Percentiles rank a stretch among this genome's conserved stretches.
Conservation (phyloP, 2,113 vertebrate genomes). For the Leptobrachium leishanense region DNA sequence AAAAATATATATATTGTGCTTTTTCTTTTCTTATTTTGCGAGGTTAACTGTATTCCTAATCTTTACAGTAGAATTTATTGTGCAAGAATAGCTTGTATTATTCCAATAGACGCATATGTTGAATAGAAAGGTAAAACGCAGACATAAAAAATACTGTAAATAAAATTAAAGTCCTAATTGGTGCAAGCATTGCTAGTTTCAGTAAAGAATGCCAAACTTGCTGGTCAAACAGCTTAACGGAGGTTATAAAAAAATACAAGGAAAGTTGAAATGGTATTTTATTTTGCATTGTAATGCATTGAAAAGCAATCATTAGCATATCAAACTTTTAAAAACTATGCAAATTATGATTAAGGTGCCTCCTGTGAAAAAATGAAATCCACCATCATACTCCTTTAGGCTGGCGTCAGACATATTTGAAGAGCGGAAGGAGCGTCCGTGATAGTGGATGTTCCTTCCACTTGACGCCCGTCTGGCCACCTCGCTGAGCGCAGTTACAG, state of each 20-base stretch:
- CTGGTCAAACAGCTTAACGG: neutral
- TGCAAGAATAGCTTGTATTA: neutral
- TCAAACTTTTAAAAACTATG: no score
- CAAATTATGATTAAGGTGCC: no score
- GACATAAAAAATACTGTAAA: neutral
- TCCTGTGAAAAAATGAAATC: no score
- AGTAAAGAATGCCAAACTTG: conserved; percentile 8
- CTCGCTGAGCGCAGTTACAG: no score
- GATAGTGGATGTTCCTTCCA: no score
- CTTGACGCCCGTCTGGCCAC: no score
- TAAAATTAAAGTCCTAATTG: neutral
- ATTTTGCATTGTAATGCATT: no score
- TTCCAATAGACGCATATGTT: neutral
- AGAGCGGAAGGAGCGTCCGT: no score
- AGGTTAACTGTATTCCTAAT: conserved; percentile 6
- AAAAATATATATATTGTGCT: neutral
- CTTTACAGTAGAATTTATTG: neutral
- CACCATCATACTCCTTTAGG: neutral
- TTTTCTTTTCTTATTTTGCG: conserved; percentile 2
- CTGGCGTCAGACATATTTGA: no score
- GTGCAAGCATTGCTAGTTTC: neutral
- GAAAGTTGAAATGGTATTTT: no score
- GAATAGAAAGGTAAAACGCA: neutral
- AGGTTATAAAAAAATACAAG: no score
- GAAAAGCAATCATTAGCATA: no score